phyloP scores from a whole-genome alignment of 1,140 invertebrate genomes.

The Pseudomyrmex flavicornis region DNA sequence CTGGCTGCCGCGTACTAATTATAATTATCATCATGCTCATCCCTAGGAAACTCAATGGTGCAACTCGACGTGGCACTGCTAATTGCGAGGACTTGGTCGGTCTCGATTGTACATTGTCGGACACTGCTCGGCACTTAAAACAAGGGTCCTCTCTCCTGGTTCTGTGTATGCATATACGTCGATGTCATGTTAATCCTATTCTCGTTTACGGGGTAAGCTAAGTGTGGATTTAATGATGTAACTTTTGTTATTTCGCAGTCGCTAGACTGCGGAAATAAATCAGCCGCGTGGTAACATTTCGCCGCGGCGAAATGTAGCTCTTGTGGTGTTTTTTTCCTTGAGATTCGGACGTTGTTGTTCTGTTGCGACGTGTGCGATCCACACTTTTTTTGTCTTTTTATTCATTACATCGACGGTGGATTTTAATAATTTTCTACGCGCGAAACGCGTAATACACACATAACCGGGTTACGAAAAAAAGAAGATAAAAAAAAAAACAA shows the following conservation, averaged over 20 bases:
- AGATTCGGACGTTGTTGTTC: background rate
- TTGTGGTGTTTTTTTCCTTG: too few species aligned
- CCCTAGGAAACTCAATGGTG: conserved; percentile 57
- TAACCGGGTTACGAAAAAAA: background rate
- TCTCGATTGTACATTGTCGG: conserved; percentile 60
- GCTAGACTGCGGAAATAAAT: conserved; percentile 17
- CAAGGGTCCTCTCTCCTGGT: conserved; percentile 36
- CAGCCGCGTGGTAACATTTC: background rate
- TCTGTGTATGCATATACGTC: background rate
- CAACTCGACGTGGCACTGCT: conserved; percentile 59
- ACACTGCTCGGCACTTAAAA: conserved; percentile 59
- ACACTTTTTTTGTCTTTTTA: too few species aligned
- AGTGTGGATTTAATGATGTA: conserved; percentile 58
- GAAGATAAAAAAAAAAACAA: conserved; percentile 32
- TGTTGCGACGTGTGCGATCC: background rate
- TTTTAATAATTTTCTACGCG: too few species aligned
- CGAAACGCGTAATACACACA: too few species aligned
- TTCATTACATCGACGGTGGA: too few species aligned
- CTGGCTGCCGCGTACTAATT: conserved; percentile 58
- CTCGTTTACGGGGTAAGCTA: conserved; percentile 39
- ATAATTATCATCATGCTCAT: conserved; percentile 64
- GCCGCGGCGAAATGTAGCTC: too few species aligned
- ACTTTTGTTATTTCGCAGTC: conserved; percentile 48
- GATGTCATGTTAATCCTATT: conserved; percentile 54
- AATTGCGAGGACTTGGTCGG: conserved; percentile 67